Base-by-base conservation (phyloP, 2,113 vertebrate species). In the Cercocebus atys region DNA sequence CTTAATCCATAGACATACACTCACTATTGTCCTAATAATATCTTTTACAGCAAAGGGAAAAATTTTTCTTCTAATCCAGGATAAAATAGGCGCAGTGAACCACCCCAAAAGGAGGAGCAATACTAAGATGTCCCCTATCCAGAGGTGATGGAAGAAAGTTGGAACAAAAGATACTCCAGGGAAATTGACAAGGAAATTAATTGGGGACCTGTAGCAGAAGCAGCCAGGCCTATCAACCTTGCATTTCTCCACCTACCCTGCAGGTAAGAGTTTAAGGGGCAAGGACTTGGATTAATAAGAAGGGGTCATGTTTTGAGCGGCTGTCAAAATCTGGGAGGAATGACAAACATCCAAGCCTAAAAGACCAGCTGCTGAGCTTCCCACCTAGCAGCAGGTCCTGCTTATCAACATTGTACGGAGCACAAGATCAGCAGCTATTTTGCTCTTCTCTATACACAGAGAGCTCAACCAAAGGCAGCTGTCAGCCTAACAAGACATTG, bases 331-430 rank as follows among this genome's bases (percentile, higher is more conserved):
- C 43, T 76, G 45, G 35, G 61, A 91, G 79, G 91, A 94, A 97
- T 84, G 73, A 93, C 32, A 97, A 95, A 57, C 73, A 96, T 76
- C 32, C 82, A 64, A 38, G 82, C 68, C 88, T 12, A 9, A 80
- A 76, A 72, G 90, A 70, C 68, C 93, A 96, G 76, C 93, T 96
- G 92, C 78, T 2, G 30, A 25, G 59, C 11, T 43, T 47, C 66
- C 84, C 9, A 14, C 45, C 73, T 40, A 40, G 59, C 85, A 93
- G 73, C 73, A 86, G 89, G 72, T 72, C 73, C 85, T 95, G 81
- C 95, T 82, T 32, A 30, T 96, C 94, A 93, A 59, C 35, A 32
- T 2, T 18, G 52, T 20, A 22, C 30, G 85, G 47, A 38, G 30
- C 6, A 5, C 30, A 66, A 72, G 64, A 50, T 64, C 73, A 68